Conservation (phyloP, 2,888 invertebrate species). For the Pristionchus arcanus region DNA sequence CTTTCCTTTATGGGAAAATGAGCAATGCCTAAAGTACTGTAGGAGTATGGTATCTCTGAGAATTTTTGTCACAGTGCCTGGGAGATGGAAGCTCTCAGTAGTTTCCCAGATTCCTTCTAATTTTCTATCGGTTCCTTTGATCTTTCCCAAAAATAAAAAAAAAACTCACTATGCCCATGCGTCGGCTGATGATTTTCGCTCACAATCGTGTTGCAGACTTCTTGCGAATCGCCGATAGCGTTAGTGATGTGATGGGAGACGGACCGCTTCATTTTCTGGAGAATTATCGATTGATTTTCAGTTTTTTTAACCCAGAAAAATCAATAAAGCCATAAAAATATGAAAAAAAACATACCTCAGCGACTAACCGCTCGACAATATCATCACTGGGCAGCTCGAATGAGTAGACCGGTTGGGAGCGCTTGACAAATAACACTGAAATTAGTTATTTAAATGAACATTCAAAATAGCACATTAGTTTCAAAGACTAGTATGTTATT, state of each 20-base stretch:
- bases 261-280: constrained; percentile 54
- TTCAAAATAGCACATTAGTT: too few relatives aligned
- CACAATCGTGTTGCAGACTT: constrained; percentile 29
- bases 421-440: constrained; percentile 52
- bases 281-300: not conserved
- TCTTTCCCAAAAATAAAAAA: too few relatives aligned
- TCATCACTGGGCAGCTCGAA: not conserved
- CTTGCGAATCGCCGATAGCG: not conserved
- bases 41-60: too few relatives aligned
- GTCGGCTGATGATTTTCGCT: constrained; percentile 20
- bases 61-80: too few relatives aligned
- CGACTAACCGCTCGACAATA: constrained; percentile 16
- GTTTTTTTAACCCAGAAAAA: not conserved
- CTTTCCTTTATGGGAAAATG: too few relatives aligned
- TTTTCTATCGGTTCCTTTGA: too few relatives aligned
- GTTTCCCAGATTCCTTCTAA: too few relatives aligned
- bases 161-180: constrained; percentile 34
- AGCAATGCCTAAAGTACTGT: too few relatives aligned
- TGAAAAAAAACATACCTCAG: not conserved
- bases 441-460: not conserved
- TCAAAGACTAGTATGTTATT: not conserved
- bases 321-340: not conserved
- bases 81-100: too few relatives aligned
- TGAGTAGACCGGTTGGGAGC: not conserved
- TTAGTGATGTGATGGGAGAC: not conserved